Conservation (phyloP, 2,797 vertebrate species). For the Naso thynnoides region DNA sequence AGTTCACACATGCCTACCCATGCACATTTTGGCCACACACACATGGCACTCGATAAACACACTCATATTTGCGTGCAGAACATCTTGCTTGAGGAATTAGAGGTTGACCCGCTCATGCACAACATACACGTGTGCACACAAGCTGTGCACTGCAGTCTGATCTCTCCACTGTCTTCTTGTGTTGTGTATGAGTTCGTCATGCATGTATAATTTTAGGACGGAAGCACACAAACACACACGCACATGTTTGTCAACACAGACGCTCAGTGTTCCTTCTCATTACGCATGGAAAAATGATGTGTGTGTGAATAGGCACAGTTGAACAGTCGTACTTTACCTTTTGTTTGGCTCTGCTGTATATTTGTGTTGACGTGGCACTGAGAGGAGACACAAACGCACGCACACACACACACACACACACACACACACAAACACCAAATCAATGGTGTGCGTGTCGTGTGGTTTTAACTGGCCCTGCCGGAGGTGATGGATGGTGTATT, state of each 20-base stretch:
- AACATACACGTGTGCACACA: background rate
- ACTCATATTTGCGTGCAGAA: background rate
- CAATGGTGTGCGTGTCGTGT: slow-evolving; percentile 41
- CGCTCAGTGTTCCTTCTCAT: slow-evolving; percentile 3
- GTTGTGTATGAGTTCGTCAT: slow-evolving; percentile 13
- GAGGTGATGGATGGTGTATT: slow-evolving; percentile 73
- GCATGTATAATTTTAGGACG: slow-evolving; percentile 21
- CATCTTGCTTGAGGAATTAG: background rate
- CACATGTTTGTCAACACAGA: slow-evolving; percentile 15
- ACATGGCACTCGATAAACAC: background rate
- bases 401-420: background rate
- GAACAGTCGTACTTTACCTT: slow-evolving; percentile 17
- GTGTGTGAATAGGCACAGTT: slow-evolving; percentile 15
- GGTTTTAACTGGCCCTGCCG: slow-evolving; percentile 46
- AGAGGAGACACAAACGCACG: background rate
- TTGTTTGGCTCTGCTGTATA: background rate
- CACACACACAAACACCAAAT: slow-evolving; percentile 20
- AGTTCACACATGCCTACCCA: slow-evolving; percentile 31
- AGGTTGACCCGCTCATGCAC: slow-evolving; percentile 17
- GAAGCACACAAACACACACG: slow-evolving; percentile 5
- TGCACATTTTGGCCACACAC: slow-evolving; percentile 18
- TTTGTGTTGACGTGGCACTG: slow-evolving; percentile 1
- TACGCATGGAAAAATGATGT: slow-evolving; percentile 15
- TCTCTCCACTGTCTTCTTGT: background rate
- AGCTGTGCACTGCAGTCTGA: background rate